Conservation (phyloP, 2,113 vertebrate genomes). For the Grallaria varia region DNA sequence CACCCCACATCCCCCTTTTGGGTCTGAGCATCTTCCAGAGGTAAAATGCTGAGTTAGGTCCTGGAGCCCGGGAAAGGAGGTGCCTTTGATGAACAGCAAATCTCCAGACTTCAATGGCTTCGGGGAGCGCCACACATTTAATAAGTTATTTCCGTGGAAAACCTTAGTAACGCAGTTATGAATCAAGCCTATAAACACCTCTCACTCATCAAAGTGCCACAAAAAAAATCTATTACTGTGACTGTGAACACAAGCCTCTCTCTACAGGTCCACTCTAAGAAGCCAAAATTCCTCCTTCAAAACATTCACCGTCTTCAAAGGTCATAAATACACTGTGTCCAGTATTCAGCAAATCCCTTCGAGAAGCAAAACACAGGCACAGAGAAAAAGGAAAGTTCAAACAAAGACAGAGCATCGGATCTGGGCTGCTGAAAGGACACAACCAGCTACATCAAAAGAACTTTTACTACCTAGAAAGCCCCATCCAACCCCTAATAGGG, state of each 20-base stretch:
- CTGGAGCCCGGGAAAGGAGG: not conserved
- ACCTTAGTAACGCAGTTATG: constrained; percentile 72
- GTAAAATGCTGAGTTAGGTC: constrained; percentile 52
- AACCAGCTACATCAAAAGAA: constrained; percentile 33
- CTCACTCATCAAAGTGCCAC: constrained; percentile 74
- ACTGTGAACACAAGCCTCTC: constrained; percentile 55
- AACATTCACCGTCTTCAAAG: constrained; percentile 28
- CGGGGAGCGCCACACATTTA: constrained; percentile 67
- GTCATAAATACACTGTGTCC: not conserved
- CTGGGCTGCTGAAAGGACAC: not conserved
- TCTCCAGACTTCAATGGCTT: constrained; percentile 67
- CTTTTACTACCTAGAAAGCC: constrained; percentile 64
- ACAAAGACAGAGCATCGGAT: not conserved
- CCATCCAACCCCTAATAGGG: constrained; percentile 42
- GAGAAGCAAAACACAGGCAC: not conserved
- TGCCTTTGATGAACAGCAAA: constrained; percentile 71
- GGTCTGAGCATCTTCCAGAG: constrained; percentile 21
- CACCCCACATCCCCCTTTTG: not conserved
- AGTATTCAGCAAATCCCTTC: not conserved
- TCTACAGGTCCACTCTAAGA: constrained; percentile 32
- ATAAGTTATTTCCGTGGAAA: constrained; percentile 84
- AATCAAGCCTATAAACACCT: constrained; percentile 81
- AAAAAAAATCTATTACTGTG: constrained; percentile 57
- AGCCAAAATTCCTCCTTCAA: constrained; percentile 16
- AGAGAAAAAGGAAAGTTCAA: not conserved